Base-by-base conservation (phyloP, 2,113 vertebrate genomes). In the Lophochroa leadbeateri region DNA sequence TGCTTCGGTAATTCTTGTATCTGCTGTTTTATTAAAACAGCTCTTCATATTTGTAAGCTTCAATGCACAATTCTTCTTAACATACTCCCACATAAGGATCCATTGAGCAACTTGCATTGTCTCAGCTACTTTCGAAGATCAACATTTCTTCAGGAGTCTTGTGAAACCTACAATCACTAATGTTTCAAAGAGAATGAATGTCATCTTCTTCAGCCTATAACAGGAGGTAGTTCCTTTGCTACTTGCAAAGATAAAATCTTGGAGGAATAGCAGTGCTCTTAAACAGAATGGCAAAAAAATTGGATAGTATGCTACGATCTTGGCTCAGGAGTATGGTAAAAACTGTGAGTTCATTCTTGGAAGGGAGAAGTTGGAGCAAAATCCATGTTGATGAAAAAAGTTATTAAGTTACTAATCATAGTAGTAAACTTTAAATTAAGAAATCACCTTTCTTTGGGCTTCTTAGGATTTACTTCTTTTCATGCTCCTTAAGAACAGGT, bases 1-100 rank as follows among this genome's bases (percentile, higher is more conserved):
- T 92, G 76, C 52, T 57, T 94, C 69, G 65, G 75, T 53, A 72
- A 39, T 41, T 94, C 80, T 67, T 94, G 11, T 65, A 61, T 82
- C 81, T 82, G 11, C 74, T 94, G 52, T 84, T 89, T 89, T 96
- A 89, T 81, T 95, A 87, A 96, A 96, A 92, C 81, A 96, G 33
- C 74, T 97, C 89, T 72, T 89, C 86, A 44, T 82, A 95, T 95
- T 97, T 94, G 84, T 92, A 97, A 96, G 84, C 91, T 89, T 95
- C 93, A 95, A 14, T 92, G 94, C 70, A 65, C 86, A 92, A n/a
- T 94, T 90, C 67, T 46, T 80, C 63, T 75, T 64, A 89, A 79
- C 37, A 41, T 29, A 91, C 93, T 87, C 93, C 95, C 81, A 94
- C 91, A 44, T 75, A 87, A 72, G 44, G 47, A 94, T 94, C 74